Evolutionary conservation across 2,888 invertebrate species (phyloP), one percentile per base, ranked within the genome.

Genomic region (Mantis religiosa): DNA sequence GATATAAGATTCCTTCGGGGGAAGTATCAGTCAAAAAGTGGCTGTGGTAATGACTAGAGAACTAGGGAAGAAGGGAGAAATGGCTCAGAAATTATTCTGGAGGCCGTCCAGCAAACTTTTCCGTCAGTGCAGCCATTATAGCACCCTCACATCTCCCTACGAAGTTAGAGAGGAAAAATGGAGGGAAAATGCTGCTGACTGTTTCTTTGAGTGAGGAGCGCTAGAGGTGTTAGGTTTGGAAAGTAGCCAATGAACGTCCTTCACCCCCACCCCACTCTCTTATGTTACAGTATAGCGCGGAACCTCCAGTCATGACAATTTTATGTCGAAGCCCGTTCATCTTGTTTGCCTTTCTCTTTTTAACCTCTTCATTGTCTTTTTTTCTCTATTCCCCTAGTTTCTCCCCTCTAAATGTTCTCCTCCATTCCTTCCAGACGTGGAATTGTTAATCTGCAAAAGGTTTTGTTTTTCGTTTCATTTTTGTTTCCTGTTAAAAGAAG

Each of bases 71-170:
- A 34, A 34, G 87, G 87, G 87, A 82, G 87, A 87, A 87, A 87
- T 82, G 87, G 82, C 81, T 86, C 86, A 86, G 87, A 87, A 87
- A 82, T 87, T 82, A 87, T 87, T 82, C 87, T 87, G 87, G 87
- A 87, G 82, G 14, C 34, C 41, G 87, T 82, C 82, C 87, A 87
- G 87, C 30, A 82, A 87, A 87, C 82, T 87, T 87, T 25, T 71
- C 54, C 54, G 54, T 71, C 54, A 71, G 54, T 71, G 87, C 87
- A 20, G 82, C 82, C 87, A 82, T 87, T 87, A 87, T 81, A 82
- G 87, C 87, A 87, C 28, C 30, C 87, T n/a, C 82, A 81, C 54
- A 71, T 71, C 54, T 71, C 54, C 54, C 54, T 71, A 71, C 87
- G 9, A 82, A 87, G 81, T 87, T 87, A 20, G 34, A 85, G 47